Evolutionary conservation across 2,888 invertebrate species (phyloP).

Genomic region (Watsonalla cultraria): DNA sequence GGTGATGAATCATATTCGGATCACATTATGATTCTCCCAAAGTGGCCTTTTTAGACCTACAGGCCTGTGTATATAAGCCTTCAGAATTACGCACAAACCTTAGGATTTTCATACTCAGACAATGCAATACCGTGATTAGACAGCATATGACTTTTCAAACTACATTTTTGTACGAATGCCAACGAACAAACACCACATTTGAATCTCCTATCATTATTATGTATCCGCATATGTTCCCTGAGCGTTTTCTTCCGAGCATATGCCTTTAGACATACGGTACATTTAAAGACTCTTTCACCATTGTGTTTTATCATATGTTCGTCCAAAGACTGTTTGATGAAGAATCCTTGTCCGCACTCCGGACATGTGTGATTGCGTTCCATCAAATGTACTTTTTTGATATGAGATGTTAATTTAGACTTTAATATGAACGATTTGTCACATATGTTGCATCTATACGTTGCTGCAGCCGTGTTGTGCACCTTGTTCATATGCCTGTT

Average conservation of each 20-base stretch:
- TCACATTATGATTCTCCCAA: too few species aligned
- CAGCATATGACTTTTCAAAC: slow-evolving; percentile 65
- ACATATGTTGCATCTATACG: slow-evolving; percentile 65
- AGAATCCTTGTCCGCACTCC: slow-evolving; percentile 62
- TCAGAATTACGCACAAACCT: slow-evolving; percentile 4
- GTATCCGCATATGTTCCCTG: slow-evolving; percentile 66
- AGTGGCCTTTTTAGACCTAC: too few species aligned
- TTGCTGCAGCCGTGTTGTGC: slow-evolving; percentile 53
- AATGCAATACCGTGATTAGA: slow-evolving; percentile 61
- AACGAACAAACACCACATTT: slow-evolving; percentile 56
- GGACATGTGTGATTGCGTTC: slow-evolving; percentile 62
- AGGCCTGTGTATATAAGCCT: too few species aligned
- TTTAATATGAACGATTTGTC: slow-evolving; percentile 62
- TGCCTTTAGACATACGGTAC: slow-evolving; percentile 55
- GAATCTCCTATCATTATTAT: slow-evolving; percentile 63
- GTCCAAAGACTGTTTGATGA: slow-evolving; percentile 59
- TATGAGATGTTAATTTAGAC: slow-evolving; percentile 60
- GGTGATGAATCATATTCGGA: too few species aligned
- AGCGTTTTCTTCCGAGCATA: slow-evolving; percentile 66
- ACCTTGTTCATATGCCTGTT: slow-evolving; percentile 61
- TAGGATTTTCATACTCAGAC: slow-evolving; percentile 45
- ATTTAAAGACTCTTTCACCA: slow-evolving; percentile 59
- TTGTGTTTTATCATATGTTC: slow-evolving; percentile 69
- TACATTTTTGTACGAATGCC: slow-evolving; percentile 65
- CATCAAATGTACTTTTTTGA: slow-evolving; percentile 66